These are phyloP conservation scores for Chauna torquata DNA, from an alignment of 2,113 vertebrate genomes.

Conservation along the genomic window DNA sequence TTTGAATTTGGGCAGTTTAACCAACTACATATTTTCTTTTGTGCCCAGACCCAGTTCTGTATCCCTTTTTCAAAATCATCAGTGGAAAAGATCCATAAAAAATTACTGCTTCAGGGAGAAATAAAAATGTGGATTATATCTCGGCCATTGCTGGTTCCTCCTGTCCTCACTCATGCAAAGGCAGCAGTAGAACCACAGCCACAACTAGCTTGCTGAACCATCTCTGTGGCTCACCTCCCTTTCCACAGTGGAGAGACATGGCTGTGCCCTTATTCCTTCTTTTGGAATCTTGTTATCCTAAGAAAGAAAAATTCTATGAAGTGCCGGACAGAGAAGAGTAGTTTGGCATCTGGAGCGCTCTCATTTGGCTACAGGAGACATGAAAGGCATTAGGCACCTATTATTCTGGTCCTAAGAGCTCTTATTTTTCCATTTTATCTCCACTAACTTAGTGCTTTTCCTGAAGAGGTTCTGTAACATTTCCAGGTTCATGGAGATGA, in stretches of 20 bases:
- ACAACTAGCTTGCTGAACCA: fast-evolving
- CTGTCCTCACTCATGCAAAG: neutral
- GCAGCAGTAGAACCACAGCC: neutral
- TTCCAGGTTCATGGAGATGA: constrained; percentile 22
- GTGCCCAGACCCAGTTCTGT: neutral
- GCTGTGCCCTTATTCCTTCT: neutral
- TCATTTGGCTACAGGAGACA: neutral
- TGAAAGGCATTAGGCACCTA: neutral
- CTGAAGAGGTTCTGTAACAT: constrained; percentile 3
- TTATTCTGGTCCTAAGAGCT: neutral
- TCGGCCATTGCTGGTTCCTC: neutral
- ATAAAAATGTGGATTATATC: neutral
- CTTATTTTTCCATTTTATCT: constrained; percentile 23
- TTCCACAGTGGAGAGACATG: neutral
- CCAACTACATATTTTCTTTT: neutral
- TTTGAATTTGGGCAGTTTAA: neutral
- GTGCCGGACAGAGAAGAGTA: neutral
- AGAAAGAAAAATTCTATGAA: neutral
- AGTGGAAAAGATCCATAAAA: neutral
- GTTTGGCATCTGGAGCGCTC: neutral
- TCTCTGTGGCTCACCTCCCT: neutral
- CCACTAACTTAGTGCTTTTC: neutral
- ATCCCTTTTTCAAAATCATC: neutral
- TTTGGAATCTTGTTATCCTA: neutral
- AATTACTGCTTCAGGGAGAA: neutral